A percentile compares a stretch with the other conserved stretches of the same genome.
Conservation (phyloP, 1,140 invertebrate species). For the Drosophila triauraria region DNA sequence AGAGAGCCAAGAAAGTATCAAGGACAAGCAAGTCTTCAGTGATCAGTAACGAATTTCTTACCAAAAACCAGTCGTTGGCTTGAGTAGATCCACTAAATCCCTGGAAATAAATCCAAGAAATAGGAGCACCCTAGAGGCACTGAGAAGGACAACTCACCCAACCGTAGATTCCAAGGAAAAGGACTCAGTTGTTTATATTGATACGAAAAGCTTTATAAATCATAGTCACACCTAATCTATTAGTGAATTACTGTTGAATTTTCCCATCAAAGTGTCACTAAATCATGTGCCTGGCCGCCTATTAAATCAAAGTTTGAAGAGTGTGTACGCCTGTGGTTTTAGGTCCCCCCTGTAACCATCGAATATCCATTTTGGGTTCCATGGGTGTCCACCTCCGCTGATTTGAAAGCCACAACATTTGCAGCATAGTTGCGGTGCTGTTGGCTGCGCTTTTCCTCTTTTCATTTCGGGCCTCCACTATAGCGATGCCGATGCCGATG, state of each 20-base stretch:
- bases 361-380: background rate
- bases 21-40: background rate
- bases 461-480: constrained; percentile 6
- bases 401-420: constrained; percentile 32
- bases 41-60: background rate
- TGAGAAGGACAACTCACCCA: no score
- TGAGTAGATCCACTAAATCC: background rate
- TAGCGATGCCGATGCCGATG: no score
- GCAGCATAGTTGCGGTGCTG: constrained; percentile 32
- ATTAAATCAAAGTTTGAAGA: constrained; percentile 24
- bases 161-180: no score
- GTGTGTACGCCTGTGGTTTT: constrained; percentile 2
- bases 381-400: constrained; percentile 1
- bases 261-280: background rate
- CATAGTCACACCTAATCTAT: background rate
- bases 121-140: no score
- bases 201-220: background rate
- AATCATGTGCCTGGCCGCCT: constrained; percentile 18
- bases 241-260: background rate
- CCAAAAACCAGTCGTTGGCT: background rate
- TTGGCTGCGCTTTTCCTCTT: constrained; percentile 20
- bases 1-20: background rate
- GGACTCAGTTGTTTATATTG: background rate
- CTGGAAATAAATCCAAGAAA: background rate
- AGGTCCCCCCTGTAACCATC: background rate